Conservation (phyloP, 1,140 invertebrate species). For the Euwallacea fornicatus region DNA sequence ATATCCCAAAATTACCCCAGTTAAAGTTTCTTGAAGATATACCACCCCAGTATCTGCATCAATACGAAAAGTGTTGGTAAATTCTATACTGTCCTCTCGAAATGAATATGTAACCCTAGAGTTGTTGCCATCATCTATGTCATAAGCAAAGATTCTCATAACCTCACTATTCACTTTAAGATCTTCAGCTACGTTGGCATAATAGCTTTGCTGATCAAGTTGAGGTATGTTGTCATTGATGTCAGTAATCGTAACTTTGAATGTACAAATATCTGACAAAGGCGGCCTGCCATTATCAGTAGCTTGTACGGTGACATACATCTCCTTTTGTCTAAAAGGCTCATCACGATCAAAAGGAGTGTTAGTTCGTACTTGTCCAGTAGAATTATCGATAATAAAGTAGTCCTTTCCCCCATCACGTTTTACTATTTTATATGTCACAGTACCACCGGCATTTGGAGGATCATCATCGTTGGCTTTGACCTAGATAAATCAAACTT, state of each 20-base stretch:
- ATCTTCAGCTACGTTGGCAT: slow-evolving; percentile 76
- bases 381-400: slow-evolving; percentile 74
- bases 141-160: slow-evolving; percentile 85
- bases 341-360: slow-evolving; percentile 83
- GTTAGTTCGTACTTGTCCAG: slow-evolving; percentile 73
- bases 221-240: slow-evolving; percentile 86
- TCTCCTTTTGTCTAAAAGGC: slow-evolving; percentile 80
- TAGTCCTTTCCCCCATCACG: slow-evolving; percentile 67
- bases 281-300: slow-evolving; percentile 83
- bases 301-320: slow-evolving; percentile 77
- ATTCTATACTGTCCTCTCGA: slow-evolving; percentile 48
- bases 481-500: slow-evolving; percentile 47
- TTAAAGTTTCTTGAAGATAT: slow-evolving; percentile 64
- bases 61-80: slow-evolving; percentile 75
- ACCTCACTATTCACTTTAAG: slow-evolving; percentile 68
- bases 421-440: slow-evolving; percentile 79
- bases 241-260: slow-evolving; percentile 83
- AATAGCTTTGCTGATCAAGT: slow-evolving; percentile 80
- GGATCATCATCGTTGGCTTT: slow-evolving; percentile 65
- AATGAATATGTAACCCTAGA: slow-evolving; percentile 67
- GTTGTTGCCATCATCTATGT: slow-evolving; percentile 85
- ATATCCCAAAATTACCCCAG: slow-evolving; percentile 30
- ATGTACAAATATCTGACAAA: slow-evolving; percentile 83
- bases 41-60: slow-evolving; percentile 78
- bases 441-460: slow-evolving; percentile 72